phyloP scores from a whole-genome alignment of 2,113 vertebrate species.

The Alaudala cheleensis region DNA sequence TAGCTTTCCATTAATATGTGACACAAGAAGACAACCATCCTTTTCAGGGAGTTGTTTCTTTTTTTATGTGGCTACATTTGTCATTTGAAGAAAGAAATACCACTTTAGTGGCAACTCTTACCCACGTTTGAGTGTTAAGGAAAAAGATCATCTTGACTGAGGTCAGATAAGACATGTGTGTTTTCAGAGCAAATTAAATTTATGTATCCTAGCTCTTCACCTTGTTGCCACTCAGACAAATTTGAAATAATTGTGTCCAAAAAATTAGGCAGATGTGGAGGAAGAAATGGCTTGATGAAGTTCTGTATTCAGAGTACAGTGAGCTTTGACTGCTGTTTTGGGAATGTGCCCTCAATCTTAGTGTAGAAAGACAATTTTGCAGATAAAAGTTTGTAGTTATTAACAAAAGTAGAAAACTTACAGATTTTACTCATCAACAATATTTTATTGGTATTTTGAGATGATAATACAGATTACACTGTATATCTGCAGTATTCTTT shows the following conservation, averaged over 20 bases:
- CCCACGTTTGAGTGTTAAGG: background rate
- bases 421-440: background rate
- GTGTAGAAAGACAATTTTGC: background rate
- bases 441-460: background rate
- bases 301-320: background rate
- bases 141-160: background rate
- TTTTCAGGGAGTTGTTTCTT: background rate
- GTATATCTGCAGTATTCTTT: background rate
- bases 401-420: background rate
- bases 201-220: background rate
- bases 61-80: background rate
- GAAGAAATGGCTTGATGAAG: background rate
- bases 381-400: background rate
- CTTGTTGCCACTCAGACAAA: background rate
- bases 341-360: background rate
- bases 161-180: background rate
- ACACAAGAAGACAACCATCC: background rate
- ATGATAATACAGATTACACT: background rate
- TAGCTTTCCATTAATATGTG: background rate
- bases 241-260: background rate
- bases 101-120: background rate
- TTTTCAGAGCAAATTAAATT: background rate
- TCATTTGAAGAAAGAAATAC: background rate
- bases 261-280: background rate
- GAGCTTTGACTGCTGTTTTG: background rate